Conservation (phyloP, 1,140 invertebrate genomes). For the Carcinoscorpius rotundicauda region DNA sequence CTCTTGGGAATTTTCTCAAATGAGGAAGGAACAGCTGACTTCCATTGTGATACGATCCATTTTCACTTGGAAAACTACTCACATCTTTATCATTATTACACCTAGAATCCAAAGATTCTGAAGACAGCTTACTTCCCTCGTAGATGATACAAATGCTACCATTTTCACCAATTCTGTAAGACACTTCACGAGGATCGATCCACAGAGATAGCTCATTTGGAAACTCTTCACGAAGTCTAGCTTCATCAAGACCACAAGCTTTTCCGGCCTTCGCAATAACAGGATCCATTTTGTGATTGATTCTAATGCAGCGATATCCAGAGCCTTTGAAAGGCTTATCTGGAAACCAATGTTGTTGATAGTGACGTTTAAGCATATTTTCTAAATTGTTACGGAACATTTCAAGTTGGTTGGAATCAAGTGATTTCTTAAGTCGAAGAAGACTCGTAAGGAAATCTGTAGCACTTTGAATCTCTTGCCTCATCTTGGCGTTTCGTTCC, state of each 20-base stretch:
- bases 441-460: conserved; percentile 49
- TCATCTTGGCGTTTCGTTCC: conserved; percentile 32
- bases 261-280: conserved; percentile 45
- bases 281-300: conserved; percentile 54
- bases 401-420: conserved; percentile 41
- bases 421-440: conserved; percentile 36
- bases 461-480: conserved; percentile 48
- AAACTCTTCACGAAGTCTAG: conserved; percentile 40
- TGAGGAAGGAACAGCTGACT: no score
- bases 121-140: conserved; percentile 26
- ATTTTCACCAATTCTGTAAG: conserved; percentile 53
- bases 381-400: conserved; percentile 42
- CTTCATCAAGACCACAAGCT: conserved; percentile 39
- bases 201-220: conserved; percentile 53
- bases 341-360: conserved; percentile 53
- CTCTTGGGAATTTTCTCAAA: no score
- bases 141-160: conserved; percentile 54
- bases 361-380: conserved; percentile 41
- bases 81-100: no score
- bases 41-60: no score
- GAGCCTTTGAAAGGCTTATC: conserved; percentile 49
- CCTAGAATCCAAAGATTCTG: no score
- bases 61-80: no score
- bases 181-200: conserved; percentile 53
- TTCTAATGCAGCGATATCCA: conserved; percentile 50